Evolutionary conservation across 2,888 invertebrate genomes (phyloP).

Genomic region (Argyra leucocephala): DNA sequence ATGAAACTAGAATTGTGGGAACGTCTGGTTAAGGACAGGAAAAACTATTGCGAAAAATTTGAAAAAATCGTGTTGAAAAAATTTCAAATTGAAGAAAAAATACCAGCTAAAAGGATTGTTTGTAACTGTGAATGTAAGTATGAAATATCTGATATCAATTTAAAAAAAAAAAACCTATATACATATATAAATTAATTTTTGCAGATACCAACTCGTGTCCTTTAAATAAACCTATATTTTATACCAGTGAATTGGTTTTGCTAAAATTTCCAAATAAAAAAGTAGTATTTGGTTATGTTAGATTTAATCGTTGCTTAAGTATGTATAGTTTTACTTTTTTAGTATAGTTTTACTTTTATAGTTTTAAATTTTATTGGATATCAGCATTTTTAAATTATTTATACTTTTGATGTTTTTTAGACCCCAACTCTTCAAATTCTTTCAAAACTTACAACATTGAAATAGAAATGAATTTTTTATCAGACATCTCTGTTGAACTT

Average conservation of each 20-base stretch:
- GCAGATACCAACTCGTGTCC: slow-evolving; percentile 33
- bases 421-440: not conserved
- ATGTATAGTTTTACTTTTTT: too few relatives aligned
- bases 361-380: too few relatives aligned
- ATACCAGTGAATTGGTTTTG: not conserved
- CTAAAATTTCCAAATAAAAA: not conserved
- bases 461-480: not conserved
- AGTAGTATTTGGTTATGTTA: not conserved
- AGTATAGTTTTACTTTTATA: too few relatives aligned
- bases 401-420: slow-evolving; percentile 16
- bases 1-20: slow-evolving; percentile 37
- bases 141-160: too few relatives aligned
- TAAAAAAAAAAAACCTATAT: too few relatives aligned
- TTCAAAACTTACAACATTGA: not conserved
- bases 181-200: too few relatives aligned
- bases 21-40: slow-evolving; percentile 22
- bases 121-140: slow-evolving; percentile 3
- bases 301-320: not conserved
- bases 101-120: not conserved
- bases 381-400: too few relatives aligned
- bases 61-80: not conserved
- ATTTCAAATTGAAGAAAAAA: not conserved
- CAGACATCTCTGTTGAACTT: slow-evolving; percentile 11
- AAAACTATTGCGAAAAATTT: slow-evolving; percentile 25
- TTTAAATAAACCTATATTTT: not conserved